Conservation (phyloP, 2,888 invertebrate genomes). For the Elaeidobius kamerunicus region DNA sequence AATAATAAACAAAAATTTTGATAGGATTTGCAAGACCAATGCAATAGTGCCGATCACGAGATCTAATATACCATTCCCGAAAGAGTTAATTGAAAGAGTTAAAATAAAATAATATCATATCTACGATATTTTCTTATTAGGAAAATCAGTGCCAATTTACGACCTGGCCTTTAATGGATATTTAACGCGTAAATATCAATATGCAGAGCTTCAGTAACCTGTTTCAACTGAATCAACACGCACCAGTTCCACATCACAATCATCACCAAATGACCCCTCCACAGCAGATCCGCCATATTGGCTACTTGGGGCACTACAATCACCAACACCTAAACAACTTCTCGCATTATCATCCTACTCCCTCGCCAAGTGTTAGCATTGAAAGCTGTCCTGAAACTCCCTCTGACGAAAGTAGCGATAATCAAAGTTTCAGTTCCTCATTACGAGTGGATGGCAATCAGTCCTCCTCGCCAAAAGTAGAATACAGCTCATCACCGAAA, state of each 20-base stretch:
- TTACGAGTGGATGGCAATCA: conserved; percentile 31
- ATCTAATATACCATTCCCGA: background rate
- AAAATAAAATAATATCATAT: no score
- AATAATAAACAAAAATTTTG: background rate
- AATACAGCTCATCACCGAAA: conserved; percentile 32
- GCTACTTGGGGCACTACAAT: conserved; percentile 30
- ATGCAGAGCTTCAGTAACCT: conserved; percentile 49
- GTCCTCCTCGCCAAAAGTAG: conserved; percentile 22
- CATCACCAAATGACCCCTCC: conserved; percentile 25
- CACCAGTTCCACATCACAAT: conserved; percentile 38
- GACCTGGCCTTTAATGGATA: conserved; percentile 1
- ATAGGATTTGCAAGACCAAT: background rate
- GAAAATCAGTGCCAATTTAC: background rate
- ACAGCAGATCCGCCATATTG: conserved; percentile 37
- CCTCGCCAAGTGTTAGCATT: conserved; percentile 35
- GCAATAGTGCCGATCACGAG: no score
- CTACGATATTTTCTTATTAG: no score
- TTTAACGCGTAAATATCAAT: conserved; percentile 11
- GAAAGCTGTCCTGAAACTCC: conserved; percentile 44
- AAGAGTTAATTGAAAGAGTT: no score
- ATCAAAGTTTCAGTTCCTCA: conserved; percentile 35
- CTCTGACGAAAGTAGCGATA: conserved; percentile 37
- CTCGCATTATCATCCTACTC: conserved; percentile 32
- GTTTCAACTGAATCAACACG: conserved; percentile 43
- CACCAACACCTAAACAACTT: conserved; percentile 41